Percentiles rank a stretch among this genome's conserved stretches.
These are phyloP conservation scores for Odontothrips loti DNA, from an alignment of 2,888 invertebrate species.

Conservation along the genomic window DNA sequence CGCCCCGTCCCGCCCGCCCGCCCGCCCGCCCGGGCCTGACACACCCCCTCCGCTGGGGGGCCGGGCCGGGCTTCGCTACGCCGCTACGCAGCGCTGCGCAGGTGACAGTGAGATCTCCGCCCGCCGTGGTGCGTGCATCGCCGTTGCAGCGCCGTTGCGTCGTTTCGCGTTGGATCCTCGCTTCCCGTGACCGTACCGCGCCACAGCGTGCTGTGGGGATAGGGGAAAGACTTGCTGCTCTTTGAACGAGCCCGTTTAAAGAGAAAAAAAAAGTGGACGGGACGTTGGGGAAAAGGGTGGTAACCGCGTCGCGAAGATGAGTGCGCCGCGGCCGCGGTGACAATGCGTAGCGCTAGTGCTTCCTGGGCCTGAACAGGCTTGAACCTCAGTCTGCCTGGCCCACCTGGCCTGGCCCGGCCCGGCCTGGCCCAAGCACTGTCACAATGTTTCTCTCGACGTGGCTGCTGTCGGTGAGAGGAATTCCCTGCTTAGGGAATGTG, in stretches of 20 bases:
- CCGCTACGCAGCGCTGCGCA: not conserved
- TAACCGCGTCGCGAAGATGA: too few relatives aligned
- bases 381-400: too few relatives aligned
- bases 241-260: too few relatives aligned
- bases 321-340: too few relatives aligned
- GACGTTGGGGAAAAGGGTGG: too few relatives aligned
- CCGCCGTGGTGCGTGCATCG: not conserved
- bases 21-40: too few relatives aligned
- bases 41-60: not conserved
- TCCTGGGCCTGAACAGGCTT: too few relatives aligned
- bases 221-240: too few relatives aligned
- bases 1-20: not conserved
- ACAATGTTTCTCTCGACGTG: not conserved
- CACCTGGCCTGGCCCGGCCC: too few relatives aligned
- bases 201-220: not conserved
- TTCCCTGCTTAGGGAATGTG: not conserved
- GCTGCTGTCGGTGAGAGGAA: slow-evolving; percentile 4
- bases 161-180: not conserved
- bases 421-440: too few relatives aligned
- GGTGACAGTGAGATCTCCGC: not conserved
- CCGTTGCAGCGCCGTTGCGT: not conserved
- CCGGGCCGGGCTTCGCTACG: not conserved
- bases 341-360: too few relatives aligned
- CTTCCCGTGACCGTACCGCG: not conserved
- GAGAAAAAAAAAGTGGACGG: too few relatives aligned